Evolutionary conservation across 2,797 vertebrate species (phyloP).

Genomic region (Parambassis ranga): DNA sequence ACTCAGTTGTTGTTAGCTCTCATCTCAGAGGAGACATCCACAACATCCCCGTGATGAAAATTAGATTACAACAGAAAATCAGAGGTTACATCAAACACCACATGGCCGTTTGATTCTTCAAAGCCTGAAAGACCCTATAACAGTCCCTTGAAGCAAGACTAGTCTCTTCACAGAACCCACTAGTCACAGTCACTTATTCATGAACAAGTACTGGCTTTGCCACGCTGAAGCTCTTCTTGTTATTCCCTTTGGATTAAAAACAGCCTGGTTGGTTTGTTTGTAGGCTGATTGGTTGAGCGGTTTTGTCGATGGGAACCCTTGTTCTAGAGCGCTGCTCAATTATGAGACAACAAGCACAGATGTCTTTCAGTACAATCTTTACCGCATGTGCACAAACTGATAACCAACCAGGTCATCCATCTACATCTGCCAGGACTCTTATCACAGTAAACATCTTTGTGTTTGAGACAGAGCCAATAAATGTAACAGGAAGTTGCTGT

Average conservation of each 20-base stretch:
- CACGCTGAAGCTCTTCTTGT: conserved; percentile 47
- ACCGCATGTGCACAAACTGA: not conserved
- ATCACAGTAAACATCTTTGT: too few species aligned
- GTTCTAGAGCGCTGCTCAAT: conserved; percentile 39
- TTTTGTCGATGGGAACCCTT: conserved; percentile 35
- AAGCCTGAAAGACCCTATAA: conserved; percentile 44
- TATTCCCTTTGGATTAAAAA: conserved; percentile 30
- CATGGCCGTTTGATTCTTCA: conserved; percentile 60
- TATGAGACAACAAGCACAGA: not conserved
- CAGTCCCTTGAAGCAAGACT: conserved; percentile 53
- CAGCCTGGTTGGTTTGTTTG: conserved; percentile 55
- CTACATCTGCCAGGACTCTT: too few species aligned
- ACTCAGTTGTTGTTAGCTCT: conserved; percentile 42
- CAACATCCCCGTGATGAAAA: conserved; percentile 58
- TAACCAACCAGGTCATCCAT: conserved; percentile 7
- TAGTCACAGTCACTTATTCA: conserved; percentile 63
- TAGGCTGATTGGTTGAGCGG: conserved; percentile 52
- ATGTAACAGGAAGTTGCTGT: not conserved
- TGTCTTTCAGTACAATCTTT: conserved; percentile 24
- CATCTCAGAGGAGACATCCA: conserved; percentile 28
- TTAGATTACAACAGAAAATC: conserved; percentile 62
- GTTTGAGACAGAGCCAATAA: not conserved
- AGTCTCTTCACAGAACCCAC: conserved; percentile 42
- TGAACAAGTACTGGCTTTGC: conserved; percentile 39
- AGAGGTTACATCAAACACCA: conserved; percentile 65